phyloP scores from a whole-genome alignment of 2,113 vertebrate species.

The Microtus montanus region DNA sequence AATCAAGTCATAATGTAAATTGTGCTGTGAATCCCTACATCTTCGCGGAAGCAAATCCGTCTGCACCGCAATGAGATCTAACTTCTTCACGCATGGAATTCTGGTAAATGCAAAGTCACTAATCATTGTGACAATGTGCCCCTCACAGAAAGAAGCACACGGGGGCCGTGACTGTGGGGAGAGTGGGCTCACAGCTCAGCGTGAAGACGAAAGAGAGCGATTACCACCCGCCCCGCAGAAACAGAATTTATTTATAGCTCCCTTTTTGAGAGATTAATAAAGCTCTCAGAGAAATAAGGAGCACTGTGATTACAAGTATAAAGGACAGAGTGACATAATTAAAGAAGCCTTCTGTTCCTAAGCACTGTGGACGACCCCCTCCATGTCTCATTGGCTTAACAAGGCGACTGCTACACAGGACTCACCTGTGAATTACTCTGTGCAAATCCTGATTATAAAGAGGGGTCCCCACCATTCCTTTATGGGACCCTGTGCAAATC shows the following conservation, averaged over 20 bases:
- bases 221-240: background rate
- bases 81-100: background rate
- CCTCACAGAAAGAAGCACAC: background rate
- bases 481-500: no score
- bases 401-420: constrained; percentile 58
- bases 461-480: constrained; percentile 31
- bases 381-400: constrained; percentile 55
- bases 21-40: background rate
- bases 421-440: background rate
- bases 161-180: background rate
- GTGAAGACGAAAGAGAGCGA: background rate
- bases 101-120: constrained; percentile 31
- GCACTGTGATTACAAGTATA: constrained; percentile 59
- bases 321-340: constrained; percentile 55
- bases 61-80: background rate
- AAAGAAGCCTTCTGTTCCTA: constrained; percentile 55
- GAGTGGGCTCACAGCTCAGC: background rate
- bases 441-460: constrained; percentile 55
- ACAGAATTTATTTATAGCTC: constrained; percentile 47
- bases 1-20: background rate
- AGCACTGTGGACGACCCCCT: constrained; percentile 63
- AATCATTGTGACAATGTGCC: background rate
- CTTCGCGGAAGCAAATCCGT: background rate
- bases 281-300: constrained; percentile 62
- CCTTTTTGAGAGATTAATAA: constrained; percentile 57